Evolutionary conservation across 2,888 invertebrate genomes (phyloP).

Genomic region (Apodemia mormo): DNA sequence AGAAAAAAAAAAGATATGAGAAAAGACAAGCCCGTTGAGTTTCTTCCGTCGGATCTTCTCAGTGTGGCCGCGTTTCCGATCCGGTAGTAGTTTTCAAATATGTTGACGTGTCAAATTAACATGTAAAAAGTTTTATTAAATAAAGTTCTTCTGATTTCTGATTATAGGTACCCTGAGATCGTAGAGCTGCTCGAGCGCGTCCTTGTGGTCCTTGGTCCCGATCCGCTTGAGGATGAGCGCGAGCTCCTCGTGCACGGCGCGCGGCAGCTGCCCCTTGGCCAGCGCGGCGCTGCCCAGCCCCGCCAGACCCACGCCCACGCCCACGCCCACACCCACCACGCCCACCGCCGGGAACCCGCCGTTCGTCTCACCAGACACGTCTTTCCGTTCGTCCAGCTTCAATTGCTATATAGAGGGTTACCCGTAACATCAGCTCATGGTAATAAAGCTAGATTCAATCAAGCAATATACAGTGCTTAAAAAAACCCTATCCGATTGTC

Average conservation of each 20-base stretch:
- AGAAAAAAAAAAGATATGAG: no score
- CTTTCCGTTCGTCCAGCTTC: constrained; percentile 82
- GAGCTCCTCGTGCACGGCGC: constrained; percentile 91
- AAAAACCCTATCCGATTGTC: no score
- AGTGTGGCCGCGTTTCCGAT: no score
- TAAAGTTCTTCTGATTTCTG: no score
- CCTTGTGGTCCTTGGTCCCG: constrained; percentile 92
- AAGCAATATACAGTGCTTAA: no score
- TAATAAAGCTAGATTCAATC: no score
- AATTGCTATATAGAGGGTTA: constrained; percentile 56
- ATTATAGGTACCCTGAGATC: constrained; percentile 86
- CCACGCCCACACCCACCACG: constrained; percentile 75
- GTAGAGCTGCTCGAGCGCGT: constrained; percentile 91
- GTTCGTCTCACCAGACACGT: constrained; percentile 58
- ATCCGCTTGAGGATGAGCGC: constrained; percentile 95
- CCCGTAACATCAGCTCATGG: no score
- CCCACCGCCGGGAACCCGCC: constrained; percentile 74
- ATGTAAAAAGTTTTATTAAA: no score
- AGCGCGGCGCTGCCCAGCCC: constrained; percentile 58
- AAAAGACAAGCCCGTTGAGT: no score
- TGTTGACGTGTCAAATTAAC: no score
- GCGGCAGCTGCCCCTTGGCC: constrained; percentile 80
- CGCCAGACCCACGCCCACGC: constrained; percentile 51
- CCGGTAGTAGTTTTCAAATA: no score
- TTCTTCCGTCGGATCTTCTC: no score